Conservation (phyloP, 2,113 vertebrate species). For the Cyanistes caeruleus region DNA sequence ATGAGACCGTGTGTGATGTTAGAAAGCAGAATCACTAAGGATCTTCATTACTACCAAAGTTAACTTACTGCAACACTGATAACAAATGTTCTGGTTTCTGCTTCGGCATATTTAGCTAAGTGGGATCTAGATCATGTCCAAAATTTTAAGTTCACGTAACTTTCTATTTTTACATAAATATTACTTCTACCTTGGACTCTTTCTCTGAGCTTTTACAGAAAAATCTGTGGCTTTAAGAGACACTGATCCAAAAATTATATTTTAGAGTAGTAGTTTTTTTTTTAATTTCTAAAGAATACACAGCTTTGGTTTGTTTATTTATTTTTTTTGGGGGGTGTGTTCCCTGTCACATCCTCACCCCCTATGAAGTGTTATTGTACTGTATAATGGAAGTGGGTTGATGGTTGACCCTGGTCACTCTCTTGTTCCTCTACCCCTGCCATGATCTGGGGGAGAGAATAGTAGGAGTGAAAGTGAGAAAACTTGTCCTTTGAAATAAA, state of each 20-base stretch:
- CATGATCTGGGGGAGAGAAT: neutral
- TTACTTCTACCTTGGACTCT: neutral
- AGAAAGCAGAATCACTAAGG: neutral
- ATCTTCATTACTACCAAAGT: neutral
- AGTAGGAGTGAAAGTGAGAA: neutral
- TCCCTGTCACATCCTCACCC: neutral
- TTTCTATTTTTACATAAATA: neutral
- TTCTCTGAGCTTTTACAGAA: neutral
- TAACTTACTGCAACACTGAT: neutral
- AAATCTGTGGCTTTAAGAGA: neutral
- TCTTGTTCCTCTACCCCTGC: accelerated
- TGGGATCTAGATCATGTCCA: neutral
- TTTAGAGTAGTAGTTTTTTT: neutral
- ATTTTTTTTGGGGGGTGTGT: neutral
- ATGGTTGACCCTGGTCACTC: accelerated
- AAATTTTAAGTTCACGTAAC: neutral
- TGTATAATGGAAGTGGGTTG: neutral
- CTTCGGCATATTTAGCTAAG: neutral
- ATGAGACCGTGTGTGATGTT: neutral
- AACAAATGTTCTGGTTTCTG: neutral
- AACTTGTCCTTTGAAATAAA: neutral
- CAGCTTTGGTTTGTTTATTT: neutral
- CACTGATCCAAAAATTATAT: neutral
- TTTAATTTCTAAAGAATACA: neutral
- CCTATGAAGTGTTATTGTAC: neutral